These are phyloP conservation scores for Torymus texanus DNA, from an alignment of 2,888 invertebrate species.

Conservation along the genomic window DNA sequence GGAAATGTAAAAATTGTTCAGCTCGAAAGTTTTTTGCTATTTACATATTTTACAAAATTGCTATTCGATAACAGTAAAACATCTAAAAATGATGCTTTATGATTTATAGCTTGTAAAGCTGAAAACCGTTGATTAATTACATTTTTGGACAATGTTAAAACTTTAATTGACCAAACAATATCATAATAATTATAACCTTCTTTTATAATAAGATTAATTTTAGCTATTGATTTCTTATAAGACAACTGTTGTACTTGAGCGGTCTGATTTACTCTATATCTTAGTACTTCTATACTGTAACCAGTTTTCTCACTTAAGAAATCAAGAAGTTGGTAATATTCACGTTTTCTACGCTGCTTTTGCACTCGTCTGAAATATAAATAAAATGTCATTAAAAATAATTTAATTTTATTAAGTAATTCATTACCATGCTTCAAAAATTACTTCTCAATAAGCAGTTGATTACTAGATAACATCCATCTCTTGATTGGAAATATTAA, in stretches of 20 bases:
- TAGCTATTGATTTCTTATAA: not conserved
- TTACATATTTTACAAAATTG: constrained; percentile 33
- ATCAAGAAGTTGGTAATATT: not conserved
- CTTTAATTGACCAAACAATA: constrained; percentile 36
- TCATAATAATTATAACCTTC: constrained; percentile 43
- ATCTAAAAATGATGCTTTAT: constrained; percentile 18
- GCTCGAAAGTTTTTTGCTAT: not conserved
- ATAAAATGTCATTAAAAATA: not conserved
- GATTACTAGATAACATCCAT: not conserved
- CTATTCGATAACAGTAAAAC: constrained; percentile 26
- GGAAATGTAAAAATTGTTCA: constrained; percentile 1
- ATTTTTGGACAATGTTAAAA: constrained; percentile 10
- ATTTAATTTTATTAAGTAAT: too few species aligned
- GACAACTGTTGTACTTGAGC: too few species aligned
- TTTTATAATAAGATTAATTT: constrained; percentile 10
- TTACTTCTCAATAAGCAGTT: constrained; percentile 17
- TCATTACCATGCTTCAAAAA: not conserved
- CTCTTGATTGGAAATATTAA: constrained; percentile 2
- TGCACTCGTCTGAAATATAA: constrained; percentile 17
- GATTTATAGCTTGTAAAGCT: not conserved
- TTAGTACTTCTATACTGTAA: not conserved
- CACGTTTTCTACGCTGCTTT: too few species aligned
- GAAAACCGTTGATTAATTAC: not conserved
- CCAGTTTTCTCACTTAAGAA: constrained; percentile 25
- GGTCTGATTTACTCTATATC: not conserved